Evolutionary conservation across 1,140 invertebrate genomes (phyloP), one percentile per base, ranked within the genome.

Genomic region (Drosophila sp.): DNA sequence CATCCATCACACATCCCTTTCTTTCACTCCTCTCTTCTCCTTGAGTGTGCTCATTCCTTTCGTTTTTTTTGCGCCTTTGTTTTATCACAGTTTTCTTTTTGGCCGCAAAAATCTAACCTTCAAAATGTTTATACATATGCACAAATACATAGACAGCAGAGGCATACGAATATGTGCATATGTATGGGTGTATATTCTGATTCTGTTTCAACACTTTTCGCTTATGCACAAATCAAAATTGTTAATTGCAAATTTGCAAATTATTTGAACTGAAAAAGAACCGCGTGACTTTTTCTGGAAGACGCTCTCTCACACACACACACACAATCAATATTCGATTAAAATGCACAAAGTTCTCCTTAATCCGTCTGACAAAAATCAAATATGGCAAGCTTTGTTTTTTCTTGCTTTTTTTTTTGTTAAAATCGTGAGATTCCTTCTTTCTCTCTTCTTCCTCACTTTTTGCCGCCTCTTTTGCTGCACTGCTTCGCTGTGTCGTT

Each of bases 391-490:
- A 77, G 67, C 65, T 63, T 63, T 38, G 60, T 64, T 61, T 72
- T 63, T 71, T 84, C 77, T 83, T 3, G 35, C 35, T 38, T 38
- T 38, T 17, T 17, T 17, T 38, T 38, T 38, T 38, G 35, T 38
- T 38, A 38, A 38, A 38, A 38, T 69, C 66, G 73, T 79, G 68
- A 54, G 62, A 58, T 56, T 76, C 66, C 79, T 79, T 80, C 82
- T 86, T 11, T 38, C 10, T 38, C 35, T 38, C 35, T 38, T 38
- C 83, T 87, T 89, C 77, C 70, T 71, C 68, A 73, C 69, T 87
- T 87, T 89, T 87, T 89, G 85, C 84, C 84, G 84, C 84, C 74
- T 89, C 84, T 89, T 87, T 89, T 89, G 69, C 78, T 89, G 84
- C 84, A 87, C 76, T 87, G 83, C 76, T 87, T 87, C 83, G 83